Conservation (phyloP, 2,797 vertebrate genomes). For the Lycodopsis pacificus region DNA sequence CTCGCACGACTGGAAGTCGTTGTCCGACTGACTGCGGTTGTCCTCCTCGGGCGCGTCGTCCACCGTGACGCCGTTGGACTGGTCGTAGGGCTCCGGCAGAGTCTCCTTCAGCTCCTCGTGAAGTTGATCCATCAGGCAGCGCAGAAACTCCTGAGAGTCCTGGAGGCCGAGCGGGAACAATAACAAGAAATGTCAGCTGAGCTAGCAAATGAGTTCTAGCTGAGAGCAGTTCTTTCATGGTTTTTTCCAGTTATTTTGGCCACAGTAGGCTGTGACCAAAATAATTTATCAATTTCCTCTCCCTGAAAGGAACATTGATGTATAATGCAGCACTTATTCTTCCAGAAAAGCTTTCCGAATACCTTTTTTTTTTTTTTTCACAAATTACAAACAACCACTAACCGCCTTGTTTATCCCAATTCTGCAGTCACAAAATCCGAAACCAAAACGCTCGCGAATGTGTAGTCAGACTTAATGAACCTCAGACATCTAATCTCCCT, state of each 20-base stretch:
- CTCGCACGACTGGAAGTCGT: slow-evolving; percentile 94
- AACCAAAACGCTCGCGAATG: slow-evolving; percentile 59
- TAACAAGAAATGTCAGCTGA: slow-evolving; percentile 20
- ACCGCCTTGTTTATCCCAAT: slow-evolving; percentile 45
- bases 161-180: slow-evolving; percentile 56
- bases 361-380: not conserved
- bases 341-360: slow-evolving; percentile 31
- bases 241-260: slow-evolving; percentile 3
- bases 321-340: slow-evolving; percentile 10
- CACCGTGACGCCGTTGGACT: slow-evolving; percentile 70
- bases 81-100: slow-evolving; percentile 87
- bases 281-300: not conserved
- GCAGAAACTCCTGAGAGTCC: slow-evolving; percentile 99
- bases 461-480: slow-evolving; percentile 66
- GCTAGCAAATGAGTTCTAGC: slow-evolving; percentile 12
- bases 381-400: slow-evolving; percentile 45
- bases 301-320: slow-evolving; percentile 8
- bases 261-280: not conserved
- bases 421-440: slow-evolving; percentile 44
- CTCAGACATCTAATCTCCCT: slow-evolving; percentile 57
- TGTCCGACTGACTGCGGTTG: slow-evolving; percentile 90
- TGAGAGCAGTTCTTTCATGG: not conserved
- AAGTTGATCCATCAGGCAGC: slow-evolving; percentile 98
- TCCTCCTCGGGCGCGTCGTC: slow-evolving; percentile 88
- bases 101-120: slow-evolving; percentile 97